Evolutionary conservation across 2,888 invertebrate genomes (phyloP).

Genomic region (Lithophane ornitopus): DNA sequence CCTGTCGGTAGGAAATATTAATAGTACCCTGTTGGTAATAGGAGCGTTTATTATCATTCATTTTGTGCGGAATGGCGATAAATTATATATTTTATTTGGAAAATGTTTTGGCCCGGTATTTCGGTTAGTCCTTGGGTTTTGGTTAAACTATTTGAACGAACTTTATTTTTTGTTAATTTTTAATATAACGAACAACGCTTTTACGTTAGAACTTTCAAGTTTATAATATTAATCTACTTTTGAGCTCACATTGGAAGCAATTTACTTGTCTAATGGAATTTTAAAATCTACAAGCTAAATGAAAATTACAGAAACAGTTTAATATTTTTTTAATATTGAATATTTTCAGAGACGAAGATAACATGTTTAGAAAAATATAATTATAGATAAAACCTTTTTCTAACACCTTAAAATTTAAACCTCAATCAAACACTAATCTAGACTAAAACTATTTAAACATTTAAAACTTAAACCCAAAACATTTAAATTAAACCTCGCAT

Average conservation of each 20-base stretch:
- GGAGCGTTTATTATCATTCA: conserved; percentile 65
- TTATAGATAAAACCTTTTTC: background rate
- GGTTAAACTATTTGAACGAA: conserved; percentile 11
- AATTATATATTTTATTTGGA: conserved; percentile 57
- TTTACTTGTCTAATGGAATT: too few species aligned
- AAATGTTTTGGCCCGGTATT: conserved; percentile 30
- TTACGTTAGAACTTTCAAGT: background rate
- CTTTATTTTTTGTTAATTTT: conserved; percentile 21
- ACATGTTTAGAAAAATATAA: background rate
- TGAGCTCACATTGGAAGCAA: background rate
- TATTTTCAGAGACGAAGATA: background rate
- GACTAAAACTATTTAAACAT: too few species aligned
- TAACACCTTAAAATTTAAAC: too few species aligned
- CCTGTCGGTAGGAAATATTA: conserved; percentile 64
- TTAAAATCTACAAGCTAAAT: background rate
- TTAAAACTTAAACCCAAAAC: too few species aligned
- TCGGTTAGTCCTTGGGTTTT: conserved; percentile 22
- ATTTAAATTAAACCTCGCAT: background rate
- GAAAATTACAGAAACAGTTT: background rate
- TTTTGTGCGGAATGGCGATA: conserved; percentile 53
- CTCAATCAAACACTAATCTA: background rate
- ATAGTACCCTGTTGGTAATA: conserved; percentile 61
- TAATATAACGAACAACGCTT: conserved; percentile 2
- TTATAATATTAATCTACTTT: background rate
- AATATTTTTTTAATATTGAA: background rate